phyloP scores from a whole-genome alignment of 2,888 invertebrate genomes.

The Andricus quercusramuli region DNA sequence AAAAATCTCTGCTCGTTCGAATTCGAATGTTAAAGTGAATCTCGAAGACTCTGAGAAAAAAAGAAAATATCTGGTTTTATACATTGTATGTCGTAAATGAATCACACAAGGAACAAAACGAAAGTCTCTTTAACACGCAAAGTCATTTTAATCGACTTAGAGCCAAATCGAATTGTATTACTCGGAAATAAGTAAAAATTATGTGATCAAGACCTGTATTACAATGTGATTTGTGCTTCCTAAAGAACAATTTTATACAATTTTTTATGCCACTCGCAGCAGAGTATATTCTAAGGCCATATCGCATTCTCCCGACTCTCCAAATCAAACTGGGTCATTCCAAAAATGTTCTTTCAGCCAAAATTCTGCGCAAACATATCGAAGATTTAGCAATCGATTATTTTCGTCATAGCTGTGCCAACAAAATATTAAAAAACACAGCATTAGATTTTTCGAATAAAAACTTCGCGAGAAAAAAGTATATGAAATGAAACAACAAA shows the following conservation, averaged over 20 bases:
- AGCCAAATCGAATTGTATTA: background rate
- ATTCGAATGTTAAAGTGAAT: background rate
- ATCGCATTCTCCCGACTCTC: constrained; percentile 3
- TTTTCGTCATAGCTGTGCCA: no score
- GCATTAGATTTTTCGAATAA: no score
- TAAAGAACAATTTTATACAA: constrained; percentile 28
- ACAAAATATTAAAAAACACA: no score
- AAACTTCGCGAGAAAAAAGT: no score
- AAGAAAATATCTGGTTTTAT: background rate
- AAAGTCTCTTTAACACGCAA: background rate
- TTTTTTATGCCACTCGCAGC: constrained; percentile 32
- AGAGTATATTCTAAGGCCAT: constrained; percentile 34
- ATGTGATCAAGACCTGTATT: constrained; percentile 33
- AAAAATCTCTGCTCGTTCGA: no score
- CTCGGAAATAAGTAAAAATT: constrained; percentile 1
- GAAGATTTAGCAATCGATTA: no score
- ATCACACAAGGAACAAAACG: constrained; percentile 33
- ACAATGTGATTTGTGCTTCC: constrained; percentile 38
- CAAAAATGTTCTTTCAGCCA: no score
- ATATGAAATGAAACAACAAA: no score
- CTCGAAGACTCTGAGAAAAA: background rate
- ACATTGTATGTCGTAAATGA: constrained; percentile 12
- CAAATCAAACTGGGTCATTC: background rate
- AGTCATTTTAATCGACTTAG: constrained; percentile 1
- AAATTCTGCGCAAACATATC: no score